Evolutionary conservation across 2,888 invertebrate species (phyloP).

Genomic region (Hirtodrosophila confusa): DNA sequence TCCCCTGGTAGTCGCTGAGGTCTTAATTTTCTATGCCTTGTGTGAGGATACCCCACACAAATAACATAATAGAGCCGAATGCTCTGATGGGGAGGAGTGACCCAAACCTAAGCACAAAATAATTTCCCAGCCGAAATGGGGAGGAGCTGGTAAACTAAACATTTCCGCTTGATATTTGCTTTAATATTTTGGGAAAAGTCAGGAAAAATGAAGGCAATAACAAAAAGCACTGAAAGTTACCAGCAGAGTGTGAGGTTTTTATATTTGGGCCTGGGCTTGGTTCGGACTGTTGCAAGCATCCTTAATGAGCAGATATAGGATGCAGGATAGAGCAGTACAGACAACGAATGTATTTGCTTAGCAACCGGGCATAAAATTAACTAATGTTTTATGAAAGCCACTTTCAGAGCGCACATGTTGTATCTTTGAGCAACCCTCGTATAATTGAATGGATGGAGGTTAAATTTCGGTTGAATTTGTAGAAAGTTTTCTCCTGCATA

Average conservation of each 20-base stretch:
- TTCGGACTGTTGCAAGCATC: constrained; percentile 31
- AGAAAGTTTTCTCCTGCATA: neutral
- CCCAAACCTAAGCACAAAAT: constrained; percentile 24
- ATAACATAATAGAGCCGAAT: constrained; percentile 19
- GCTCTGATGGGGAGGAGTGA: too few species aligned
- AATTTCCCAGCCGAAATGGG: constrained; percentile 26
- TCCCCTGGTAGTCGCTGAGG: constrained; percentile 5
- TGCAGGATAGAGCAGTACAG: neutral
- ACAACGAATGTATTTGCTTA: constrained; percentile 46
- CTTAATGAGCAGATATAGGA: constrained; percentile 50
- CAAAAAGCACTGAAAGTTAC: constrained; percentile 17
- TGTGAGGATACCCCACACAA: constrained; percentile 15
- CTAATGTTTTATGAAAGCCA: constrained; percentile 27
- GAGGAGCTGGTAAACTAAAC: constrained; percentile 15
- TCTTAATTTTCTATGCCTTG: constrained; percentile 41
- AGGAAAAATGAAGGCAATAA: constrained; percentile 29
- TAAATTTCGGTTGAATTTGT: neutral
- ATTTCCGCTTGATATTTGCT: constrained; percentile 40
- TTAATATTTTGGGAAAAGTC: constrained; percentile 43
- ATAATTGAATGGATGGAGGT: neutral
- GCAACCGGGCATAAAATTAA: constrained; percentile 57
- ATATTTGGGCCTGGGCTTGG: neutral
- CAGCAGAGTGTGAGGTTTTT: constrained; percentile 8
- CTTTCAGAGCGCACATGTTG: constrained; percentile 15
- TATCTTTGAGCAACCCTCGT: neutral